Base-by-base conservation (phyloP, 2,113 vertebrate genomes). In the Shinisaurus crocodilurus region DNA sequence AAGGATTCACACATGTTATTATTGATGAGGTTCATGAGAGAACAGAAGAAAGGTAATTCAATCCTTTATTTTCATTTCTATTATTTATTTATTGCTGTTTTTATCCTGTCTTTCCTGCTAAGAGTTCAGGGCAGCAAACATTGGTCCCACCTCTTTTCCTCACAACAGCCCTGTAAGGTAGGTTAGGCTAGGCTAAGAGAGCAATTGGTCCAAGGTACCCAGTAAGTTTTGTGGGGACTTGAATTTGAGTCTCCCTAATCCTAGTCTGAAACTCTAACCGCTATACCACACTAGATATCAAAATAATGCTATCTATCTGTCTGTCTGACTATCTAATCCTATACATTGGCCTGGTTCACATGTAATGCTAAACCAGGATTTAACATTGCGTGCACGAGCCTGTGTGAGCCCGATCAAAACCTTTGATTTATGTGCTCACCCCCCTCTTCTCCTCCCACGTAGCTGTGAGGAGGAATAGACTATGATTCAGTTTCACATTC, bases 11-110 rank as follows among this genome's bases (percentile, higher is more conserved):
- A 7, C 99, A 99, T 8, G 94, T 99, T 88, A 98, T 99, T 67
- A 98, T 99, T 87, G 99, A 99, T 88, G 99, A 99, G 97, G 99
- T 99, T 92, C 99, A 99, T 0, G 99, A 99, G 95, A 97, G 99
- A 91, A 99, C 99, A 6, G 99, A 99, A 92, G 99, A 99, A 96
- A 99, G 99, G 99, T 99, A 97, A 97, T 37, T 75, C 77, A 91
- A 76, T 82, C n/a, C 23, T 70, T 65, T 50, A 72, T 7, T 27
- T 70, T 48, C 45, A 86, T 6, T 25, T n/a, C 23, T 48, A 37
- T 76, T 57, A 43, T 60, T 37, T 37, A 37, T 74, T 32, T 74
- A 13, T 57, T 75, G n/a, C 13, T 25, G 12, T 83, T 65, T 40
- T 13, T 67, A 40, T 32, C 82, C 63, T 67, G 40, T 37, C 15